phyloP scores from a whole-genome alignment of 2,888 invertebrate species.

The Ametastegia equiseti region DNA sequence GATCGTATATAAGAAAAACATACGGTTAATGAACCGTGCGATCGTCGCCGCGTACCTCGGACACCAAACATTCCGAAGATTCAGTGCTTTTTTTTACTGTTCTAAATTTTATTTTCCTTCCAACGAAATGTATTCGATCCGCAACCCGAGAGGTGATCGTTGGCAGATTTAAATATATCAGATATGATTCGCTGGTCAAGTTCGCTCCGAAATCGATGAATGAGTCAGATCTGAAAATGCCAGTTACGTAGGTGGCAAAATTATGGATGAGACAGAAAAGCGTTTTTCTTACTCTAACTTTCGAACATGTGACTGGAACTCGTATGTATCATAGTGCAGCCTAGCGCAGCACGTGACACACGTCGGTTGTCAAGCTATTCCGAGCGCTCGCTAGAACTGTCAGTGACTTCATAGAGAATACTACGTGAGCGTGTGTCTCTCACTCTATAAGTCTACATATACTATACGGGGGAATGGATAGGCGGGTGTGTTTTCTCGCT shows the following conservation, averaged over 20 bases:
- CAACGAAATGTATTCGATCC: too few species aligned
- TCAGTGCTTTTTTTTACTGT: neutral
- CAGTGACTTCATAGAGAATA: conserved; percentile 48
- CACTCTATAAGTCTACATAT: neutral
- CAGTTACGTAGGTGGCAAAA: too few species aligned
- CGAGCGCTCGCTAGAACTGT: conserved; percentile 51
- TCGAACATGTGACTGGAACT: neutral
- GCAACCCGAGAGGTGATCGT: too few species aligned
- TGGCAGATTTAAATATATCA: too few species aligned
- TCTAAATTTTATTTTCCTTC: neutral
- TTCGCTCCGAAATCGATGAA: too few species aligned
- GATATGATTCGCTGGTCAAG: too few species aligned
- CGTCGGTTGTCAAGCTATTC: conserved; percentile 56
- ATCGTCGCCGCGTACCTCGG: neutral
- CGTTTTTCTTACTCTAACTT: neutral
- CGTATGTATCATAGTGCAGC: neutral
- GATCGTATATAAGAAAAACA: neutral
- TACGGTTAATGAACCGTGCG: conserved; percentile 24
- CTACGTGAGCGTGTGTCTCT: conserved; percentile 26
- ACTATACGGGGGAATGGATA: too few species aligned
- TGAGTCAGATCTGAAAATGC: too few species aligned
- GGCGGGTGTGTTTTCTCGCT: neutral
- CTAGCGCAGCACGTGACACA: conserved; percentile 55
- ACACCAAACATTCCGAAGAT: neutral
- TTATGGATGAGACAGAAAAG: too few species aligned